Evolutionary conservation across 2,113 vertebrate species (phyloP), one percentile per base, ranked within the genome.

Genomic region (Hemibagrus wyckioides): DNA sequence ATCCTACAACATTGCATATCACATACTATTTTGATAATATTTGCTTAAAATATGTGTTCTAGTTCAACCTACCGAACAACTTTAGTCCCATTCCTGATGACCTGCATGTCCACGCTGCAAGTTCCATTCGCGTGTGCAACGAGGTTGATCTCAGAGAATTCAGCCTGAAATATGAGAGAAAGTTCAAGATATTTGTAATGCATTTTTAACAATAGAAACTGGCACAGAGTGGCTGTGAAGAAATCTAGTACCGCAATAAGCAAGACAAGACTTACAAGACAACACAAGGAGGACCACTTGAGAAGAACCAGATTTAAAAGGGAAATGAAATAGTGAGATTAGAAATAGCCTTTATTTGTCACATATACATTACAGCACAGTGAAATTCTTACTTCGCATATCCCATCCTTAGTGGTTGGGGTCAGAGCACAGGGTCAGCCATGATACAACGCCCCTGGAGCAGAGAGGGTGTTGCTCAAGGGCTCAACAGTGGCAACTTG

Each of bases 111-210:
- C 86, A 99, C 96, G 0, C 95, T 97, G 2, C 97, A 99, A 90
- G 96, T 96, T 61, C 97, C 97, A 67, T 97, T 97, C 44, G 97
- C 97, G 21, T 99, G 96, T 76, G 98, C 96, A 91, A 99, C 92
- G 65, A 99, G 96, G 93, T 98, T 99, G 91, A 99, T 93, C 92
- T 99, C 98, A 44, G 97, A 98, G 94, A 99, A 99, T 89, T 98
- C 97, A 1, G 97, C 98, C 98, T 99, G 36, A 1, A 90, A 91
- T 23, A 65, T 48, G 41, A 83, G 30, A 63, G 11, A 83, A 36
- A 65, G 41, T 30, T 50, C 56, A 77, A 13, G 48, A 17, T 77
- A 52, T 14, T 28, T 28, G 56, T 17, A 65, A 9, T 19, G 14
- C 36, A 77, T 25, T 84, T 23, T 56, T 57, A 81, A 25, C 10